Conservation (phyloP, 1,140 invertebrate genomes). For the Drosophila murphyi region DNA sequence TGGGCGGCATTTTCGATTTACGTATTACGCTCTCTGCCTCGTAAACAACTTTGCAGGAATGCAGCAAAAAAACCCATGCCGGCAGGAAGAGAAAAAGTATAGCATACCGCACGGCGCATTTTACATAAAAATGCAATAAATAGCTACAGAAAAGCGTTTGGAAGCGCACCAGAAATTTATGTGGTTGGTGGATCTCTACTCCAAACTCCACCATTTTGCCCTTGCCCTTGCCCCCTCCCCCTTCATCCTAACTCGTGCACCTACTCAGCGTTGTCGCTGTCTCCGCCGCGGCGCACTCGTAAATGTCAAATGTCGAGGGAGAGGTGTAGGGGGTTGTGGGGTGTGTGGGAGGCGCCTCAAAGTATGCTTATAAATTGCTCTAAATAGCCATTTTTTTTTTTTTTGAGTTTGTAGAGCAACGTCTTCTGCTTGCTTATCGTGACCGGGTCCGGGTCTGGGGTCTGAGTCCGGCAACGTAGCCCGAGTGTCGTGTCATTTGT, state of each 20-base stretch:
- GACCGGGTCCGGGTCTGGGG: constrained; percentile 23
- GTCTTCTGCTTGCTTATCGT: constrained; percentile 48
- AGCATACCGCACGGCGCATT: constrained; percentile 65
- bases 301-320: constrained; percentile 76
- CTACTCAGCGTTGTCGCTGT: neutral
- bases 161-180: constrained; percentile 66
- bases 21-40: constrained; percentile 50
- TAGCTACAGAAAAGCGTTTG: constrained; percentile 61
- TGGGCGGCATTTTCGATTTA: constrained; percentile 65
- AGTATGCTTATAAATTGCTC: constrained; percentile 81
- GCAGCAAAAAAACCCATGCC: neutral
- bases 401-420: constrained; percentile 20
- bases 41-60: constrained; percentile 72
- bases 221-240: neutral
- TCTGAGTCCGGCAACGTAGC: constrained; percentile 13
- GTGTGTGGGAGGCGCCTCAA: constrained; percentile 57
- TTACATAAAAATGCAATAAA: constrained; percentile 84
- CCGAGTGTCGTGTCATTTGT: constrained; percentile 80
- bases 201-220: constrained; percentile 16
- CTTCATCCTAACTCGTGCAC: neutral
- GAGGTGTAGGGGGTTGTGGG: too few species aligned
- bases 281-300: constrained; percentile 57
- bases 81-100: constrained; percentile 16
- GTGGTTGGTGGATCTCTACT: constrained; percentile 52
- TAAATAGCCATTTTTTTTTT: constrained; percentile 74